These are phyloP conservation scores for Endotricha flammealis DNA, from an alignment of 2,888 invertebrate species.

Conservation along the genomic window DNA sequence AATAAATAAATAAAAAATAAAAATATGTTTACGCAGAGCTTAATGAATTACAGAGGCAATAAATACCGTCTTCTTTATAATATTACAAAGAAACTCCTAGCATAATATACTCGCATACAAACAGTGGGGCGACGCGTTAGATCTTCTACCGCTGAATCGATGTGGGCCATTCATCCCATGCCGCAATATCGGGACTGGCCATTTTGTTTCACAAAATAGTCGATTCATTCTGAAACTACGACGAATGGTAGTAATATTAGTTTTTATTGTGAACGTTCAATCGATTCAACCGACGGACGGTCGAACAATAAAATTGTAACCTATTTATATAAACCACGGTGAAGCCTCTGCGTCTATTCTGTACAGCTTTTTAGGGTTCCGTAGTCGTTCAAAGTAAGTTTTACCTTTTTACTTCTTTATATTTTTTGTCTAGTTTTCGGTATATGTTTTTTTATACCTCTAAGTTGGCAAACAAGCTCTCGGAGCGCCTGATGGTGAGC, in stretches of 20 bases:
- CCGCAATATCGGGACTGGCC: conserved; percentile 23
- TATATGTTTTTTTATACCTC: neutral
- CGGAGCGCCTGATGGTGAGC: neutral
- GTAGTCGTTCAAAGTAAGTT: too few relatives aligned
- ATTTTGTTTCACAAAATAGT: conserved; percentile 29
- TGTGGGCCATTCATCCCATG: conserved; percentile 26
- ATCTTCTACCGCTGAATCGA: conserved; percentile 18
- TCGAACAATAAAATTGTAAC: conserved; percentile 4
- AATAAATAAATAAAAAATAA: too few relatives aligned
- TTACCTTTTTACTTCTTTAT: too few relatives aligned
- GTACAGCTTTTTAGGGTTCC: neutral
- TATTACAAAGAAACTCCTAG: neutral
- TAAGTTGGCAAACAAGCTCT: neutral
- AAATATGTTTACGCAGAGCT: too few relatives aligned
- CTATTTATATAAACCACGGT: conserved; percentile 3
- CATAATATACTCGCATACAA: neutral
- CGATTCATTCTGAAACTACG: conserved; percentile 23
- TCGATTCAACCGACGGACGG: conserved; percentile 4
- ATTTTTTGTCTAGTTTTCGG: neutral
- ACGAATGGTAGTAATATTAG: conserved; percentile 13
- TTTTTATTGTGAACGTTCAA: conserved; percentile 6
- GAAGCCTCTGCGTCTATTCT: neutral
- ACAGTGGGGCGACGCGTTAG: neutral
- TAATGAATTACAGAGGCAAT: too few relatives aligned
- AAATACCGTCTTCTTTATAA: too few relatives aligned